Base-by-base conservation (phyloP, 1,140 invertebrate genomes). In the Rhyzopertha dominica region DNA sequence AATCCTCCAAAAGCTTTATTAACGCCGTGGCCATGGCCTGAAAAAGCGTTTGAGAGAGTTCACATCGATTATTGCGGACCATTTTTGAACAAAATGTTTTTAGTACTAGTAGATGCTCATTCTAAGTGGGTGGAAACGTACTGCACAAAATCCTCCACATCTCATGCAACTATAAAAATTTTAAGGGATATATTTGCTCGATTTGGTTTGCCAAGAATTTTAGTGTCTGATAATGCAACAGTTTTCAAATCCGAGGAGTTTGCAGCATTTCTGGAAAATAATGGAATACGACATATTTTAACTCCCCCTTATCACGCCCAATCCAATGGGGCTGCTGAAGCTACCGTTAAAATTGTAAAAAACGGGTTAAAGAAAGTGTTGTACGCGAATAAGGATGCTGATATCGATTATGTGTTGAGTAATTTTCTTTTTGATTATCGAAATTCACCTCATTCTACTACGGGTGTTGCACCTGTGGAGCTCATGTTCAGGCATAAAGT, bases 341-440 rank as follows among this genome's bases (percentile, higher is more conserved):
- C 69, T 35, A 50, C 61, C 1, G 68, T 71, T 1, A 61, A 64
- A 56, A 62, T 45, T 2, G 50, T 70, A 23, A 70, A 70, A 49
- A 61, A 57, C 38, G 49, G 41, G 4, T 52, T 68, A 13, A 64
- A 66, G 32, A 53, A 48, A 34, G 55, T 53, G 26, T 4, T 48
- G 29, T 13, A 36, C 12, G 26, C 47, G 34, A 34, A 37, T 23
- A 25, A 37, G 7, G 19, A 29, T 7, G 8, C 40, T 16, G 14
- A 32, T 23, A 41, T 34, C 14, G 23, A 28, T 25, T 20, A 17
- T 12, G n/a, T 32, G 29, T 26, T 45, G 5, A 36, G 16, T 28
- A 20, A 40, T 19, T 57, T 54, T 51, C 47, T 59, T 24, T 52
- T 59, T 13, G 39, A 50, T 29, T 57, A 57, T 41, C 29, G 54